Conservation (phyloP, 1,140 invertebrate genomes). For the Bombyx mori region ASM3026992v2 NC_085129.1:15195001-15195500, state of each 20-base stretch:
- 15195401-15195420: too few species aligned
- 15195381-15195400: too few species aligned
- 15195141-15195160: constrained; percentile 41
- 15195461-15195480: constrained; percentile 16
- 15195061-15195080: constrained; percentile 42
- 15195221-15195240: too few species aligned
- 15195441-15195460: constrained; percentile 57
- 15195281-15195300: too few species aligned
- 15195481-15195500: too few species aligned
- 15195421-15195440: constrained; percentile 1
- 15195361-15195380: too few species aligned
- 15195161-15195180: constrained; percentile 50
- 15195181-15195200: background rate
- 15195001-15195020: background rate
- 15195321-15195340: too few species aligned
- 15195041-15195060: constrained; percentile 52
- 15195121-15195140: constrained; percentile 55
- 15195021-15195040: constrained; percentile 6
- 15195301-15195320: too few species aligned
- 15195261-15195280: too few species aligned
- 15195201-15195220: too few species aligned
- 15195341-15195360: too few species aligned
- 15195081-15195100: constrained; percentile 45
- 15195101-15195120: constrained; percentile 39
- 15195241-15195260: too few species aligned